A percentile compares a stretch with the other conserved stretches of the same genome.
These are phyloP conservation scores for Oophaga pumilio DNA, from an alignment of 2,113 vertebrate species.

Conservation along the genomic window DNA sequence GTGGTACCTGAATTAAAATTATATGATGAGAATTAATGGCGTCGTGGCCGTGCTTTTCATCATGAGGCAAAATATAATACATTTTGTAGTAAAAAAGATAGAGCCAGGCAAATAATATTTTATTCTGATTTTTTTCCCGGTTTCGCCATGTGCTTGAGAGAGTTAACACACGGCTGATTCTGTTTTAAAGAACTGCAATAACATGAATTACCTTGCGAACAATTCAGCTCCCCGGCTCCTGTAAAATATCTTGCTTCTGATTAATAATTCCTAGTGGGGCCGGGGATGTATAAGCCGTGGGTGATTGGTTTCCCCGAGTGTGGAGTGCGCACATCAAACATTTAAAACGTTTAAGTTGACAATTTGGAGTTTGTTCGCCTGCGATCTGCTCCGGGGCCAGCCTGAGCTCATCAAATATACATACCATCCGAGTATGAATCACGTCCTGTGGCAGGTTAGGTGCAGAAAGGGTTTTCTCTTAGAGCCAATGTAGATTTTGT, in stretches of 20 bases:
- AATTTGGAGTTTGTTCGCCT: slow-evolving; percentile 55
- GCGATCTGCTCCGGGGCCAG: slow-evolving; percentile 50
- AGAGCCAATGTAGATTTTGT: slow-evolving; percentile 34
- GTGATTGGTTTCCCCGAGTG: slow-evolving; percentile 50
- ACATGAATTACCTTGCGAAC: slow-evolving; percentile 29
- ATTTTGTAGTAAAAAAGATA: neutral
- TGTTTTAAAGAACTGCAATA: neutral
- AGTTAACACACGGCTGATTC: neutral
- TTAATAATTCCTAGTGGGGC: slow-evolving; percentile 58
- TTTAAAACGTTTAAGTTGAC: slow-evolving; percentile 58
- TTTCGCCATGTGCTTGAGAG: neutral
- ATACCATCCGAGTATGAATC: slow-evolving; percentile 35
- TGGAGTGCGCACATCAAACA: slow-evolving; percentile 55
- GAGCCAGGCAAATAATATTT: neutral
- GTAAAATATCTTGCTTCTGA: slow-evolving; percentile 48
- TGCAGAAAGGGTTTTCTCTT: slow-evolving; percentile 3
- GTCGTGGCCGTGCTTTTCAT: neutral
- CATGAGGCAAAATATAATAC: neutral
- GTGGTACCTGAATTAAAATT: too few species aligned
- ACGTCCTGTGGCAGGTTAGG: slow-evolving; percentile 46
- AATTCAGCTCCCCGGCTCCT: slow-evolving; percentile 15
- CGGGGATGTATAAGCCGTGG: slow-evolving; percentile 46
- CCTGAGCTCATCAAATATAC: slow-evolving; percentile 52
- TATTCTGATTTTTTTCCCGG: neutral
- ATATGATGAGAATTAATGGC: too few species aligned